phyloP scores from a whole-genome alignment of 2,113 vertebrate species.

The Nansenia antarctica region DNA sequence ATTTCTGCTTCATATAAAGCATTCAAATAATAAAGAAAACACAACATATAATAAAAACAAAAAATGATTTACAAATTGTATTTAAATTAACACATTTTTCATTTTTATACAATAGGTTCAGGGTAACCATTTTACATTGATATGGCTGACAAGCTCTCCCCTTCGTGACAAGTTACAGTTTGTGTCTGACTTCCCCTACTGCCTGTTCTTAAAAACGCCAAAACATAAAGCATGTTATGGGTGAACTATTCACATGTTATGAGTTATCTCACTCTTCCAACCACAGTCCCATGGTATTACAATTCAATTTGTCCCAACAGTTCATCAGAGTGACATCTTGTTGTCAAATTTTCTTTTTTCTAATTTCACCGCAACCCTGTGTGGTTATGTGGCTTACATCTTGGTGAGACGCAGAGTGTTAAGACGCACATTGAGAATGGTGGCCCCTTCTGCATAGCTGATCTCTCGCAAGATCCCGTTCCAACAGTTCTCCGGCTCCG shows the following conservation, averaged over 20 bases:
- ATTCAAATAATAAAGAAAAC: conserved; percentile 31
- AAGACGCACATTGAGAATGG: conserved; percentile 84
- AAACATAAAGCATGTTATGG: no score
- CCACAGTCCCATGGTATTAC: no score
- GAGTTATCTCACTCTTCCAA: no score
- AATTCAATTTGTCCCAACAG: no score
- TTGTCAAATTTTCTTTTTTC: neutral
- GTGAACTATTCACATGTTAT: no score
- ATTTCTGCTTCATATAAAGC: conserved; percentile 41
- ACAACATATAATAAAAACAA: conserved; percentile 37
- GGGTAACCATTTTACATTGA: neutral
- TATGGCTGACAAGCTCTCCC: neutral
- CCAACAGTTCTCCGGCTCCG: conserved; percentile 88
- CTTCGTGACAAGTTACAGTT: neutral
- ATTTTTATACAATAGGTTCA: conserved; percentile 34
- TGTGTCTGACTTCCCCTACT: neutral
- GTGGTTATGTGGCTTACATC: conserved; percentile 71
- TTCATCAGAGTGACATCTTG: neutral
- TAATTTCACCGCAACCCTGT: neutral
- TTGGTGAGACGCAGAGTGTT: conserved; percentile 91
- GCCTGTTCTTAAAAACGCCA: no score
- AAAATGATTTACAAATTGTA: conserved; percentile 41
- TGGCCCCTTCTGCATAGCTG: conserved; percentile 83
- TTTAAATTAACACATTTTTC: conserved; percentile 4
- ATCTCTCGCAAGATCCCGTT: conserved; percentile 91